Evolutionary conservation across 2,797 vertebrate genomes (phyloP), one percentile per base, ranked within the genome.

Genomic region (Gephyroberyx darwinii): DNA sequence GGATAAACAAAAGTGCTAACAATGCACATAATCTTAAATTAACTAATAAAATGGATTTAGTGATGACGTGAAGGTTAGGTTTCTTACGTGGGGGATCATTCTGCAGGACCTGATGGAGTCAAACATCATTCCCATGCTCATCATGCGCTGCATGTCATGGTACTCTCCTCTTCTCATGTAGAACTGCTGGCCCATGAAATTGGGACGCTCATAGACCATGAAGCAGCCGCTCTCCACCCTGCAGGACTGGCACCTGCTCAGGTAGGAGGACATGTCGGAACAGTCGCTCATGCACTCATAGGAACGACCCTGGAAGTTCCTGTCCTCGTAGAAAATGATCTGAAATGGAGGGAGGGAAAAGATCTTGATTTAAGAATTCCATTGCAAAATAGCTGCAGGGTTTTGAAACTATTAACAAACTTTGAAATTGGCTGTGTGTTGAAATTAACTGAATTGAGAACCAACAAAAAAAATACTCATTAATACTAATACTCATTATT

Each of bases 91-190:
- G 51, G 94, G 92, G 83, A 94, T 94, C 83, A 93, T 89, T 41
- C 91, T 89, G 82, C 93, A 94, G 65, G 94, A 94, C 41, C 91
- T 91, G 82, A 94, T 93, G 74, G 53, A 63, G 70, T 94, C 93
- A 1, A 93, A 90, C 78, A 77, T 88, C 88, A 91, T 92, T 50
- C 93, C 93, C 88, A 92, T 91, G 83, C 90, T 92, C 88, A 89
- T 91, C 91, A 93, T 88, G 61, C 92, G 93, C 81, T 94, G 92
- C 76, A 93, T 91, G 79, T 94, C 93, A 4, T 74, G 45, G 81
- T 94, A 94, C 76, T 94, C 94, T 20, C 94, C 94, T 73, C 90
- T 93, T 73, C 83, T 94, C 82, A 94, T 8, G 84, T 93, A 94
- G 71, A 88, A 91, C 91, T 94, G 94, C 51, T 69, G 73, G 5